Evolutionary conservation across 1,140 invertebrate genomes (phyloP).

Genomic region (Matsumurasca onukii): DNA sequence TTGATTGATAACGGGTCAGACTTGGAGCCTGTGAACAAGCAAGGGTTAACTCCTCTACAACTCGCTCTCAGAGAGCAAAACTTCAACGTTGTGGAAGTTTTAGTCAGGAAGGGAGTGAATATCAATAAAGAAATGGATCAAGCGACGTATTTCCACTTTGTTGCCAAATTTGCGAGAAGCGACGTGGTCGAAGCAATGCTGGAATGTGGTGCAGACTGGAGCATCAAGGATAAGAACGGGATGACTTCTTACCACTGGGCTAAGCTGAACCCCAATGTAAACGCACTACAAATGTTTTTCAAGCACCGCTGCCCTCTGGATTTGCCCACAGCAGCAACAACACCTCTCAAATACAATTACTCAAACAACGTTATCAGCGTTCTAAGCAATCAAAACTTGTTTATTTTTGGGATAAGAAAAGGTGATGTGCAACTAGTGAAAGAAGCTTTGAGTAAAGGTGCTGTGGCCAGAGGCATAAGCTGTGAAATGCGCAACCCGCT

Average conservation of each 20-base stretch:
- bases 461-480: constrained; percentile 2
- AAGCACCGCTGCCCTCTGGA: neutral
- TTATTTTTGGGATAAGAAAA: neutral
- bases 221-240: neutral
- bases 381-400: neutral
- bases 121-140: constrained; percentile 3
- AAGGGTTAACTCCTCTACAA: neutral
- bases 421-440: neutral
- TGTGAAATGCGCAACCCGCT: neutral
- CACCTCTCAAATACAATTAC: neutral
- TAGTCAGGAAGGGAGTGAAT: neutral
- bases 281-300: neutral
- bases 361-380: neutral
- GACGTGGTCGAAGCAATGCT: neutral
- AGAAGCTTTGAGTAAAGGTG: neutral
- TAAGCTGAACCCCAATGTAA: neutral
- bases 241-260: constrained; percentile 3
- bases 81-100: neutral
- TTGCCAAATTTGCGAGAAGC: neutral
- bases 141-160: constrained; percentile 16
- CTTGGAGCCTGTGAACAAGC: neutral
- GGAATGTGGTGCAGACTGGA: constrained; percentile 8
- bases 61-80: neutral
- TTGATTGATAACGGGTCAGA: neutral
- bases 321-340: neutral